phyloP scores from a whole-genome alignment of 1,140 invertebrate genomes.

The Plodia interpunctella region DNA sequence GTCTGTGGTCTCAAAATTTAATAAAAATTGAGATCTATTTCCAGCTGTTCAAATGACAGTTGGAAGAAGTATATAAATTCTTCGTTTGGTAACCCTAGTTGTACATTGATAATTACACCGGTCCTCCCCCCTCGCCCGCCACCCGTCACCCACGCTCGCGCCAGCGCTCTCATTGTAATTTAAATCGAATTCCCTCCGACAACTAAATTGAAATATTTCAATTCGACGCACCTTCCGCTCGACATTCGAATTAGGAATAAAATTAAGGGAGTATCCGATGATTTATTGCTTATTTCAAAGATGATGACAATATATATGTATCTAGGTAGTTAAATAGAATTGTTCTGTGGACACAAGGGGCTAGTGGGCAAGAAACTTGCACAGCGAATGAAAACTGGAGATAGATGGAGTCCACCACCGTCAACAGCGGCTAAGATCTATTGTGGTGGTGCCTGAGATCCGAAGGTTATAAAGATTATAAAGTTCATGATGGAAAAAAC shows the following conservation, averaged over 20 bases:
- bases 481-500: too few species aligned
- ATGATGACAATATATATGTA: neutral
- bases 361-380: neutral
- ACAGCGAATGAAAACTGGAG: too few species aligned
- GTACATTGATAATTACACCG: slow-evolving; percentile 55
- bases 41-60: too few species aligned
- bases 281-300: slow-evolving; percentile 6
- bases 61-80: too few species aligned
- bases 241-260: slow-evolving; percentile 31
- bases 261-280: slow-evolving; percentile 21
- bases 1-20: too few species aligned
- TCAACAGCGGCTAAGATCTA: too few species aligned
- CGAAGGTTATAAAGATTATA: too few species aligned
- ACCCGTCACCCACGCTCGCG: slow-evolving; percentile 9
- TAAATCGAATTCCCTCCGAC: slow-evolving; percentile 65
- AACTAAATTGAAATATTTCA: slow-evolving; percentile 73
- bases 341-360: too few species aligned
- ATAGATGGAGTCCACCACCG: neutral
- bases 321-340: too few species aligned
- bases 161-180: slow-evolving; percentile 59
- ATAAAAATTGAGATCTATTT: too few species aligned
- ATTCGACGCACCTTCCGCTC: slow-evolving; percentile 56
- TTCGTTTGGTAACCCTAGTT: slow-evolving; percentile 20
- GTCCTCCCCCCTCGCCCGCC: slow-evolving; percentile 15
- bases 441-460: too few species aligned